Evolutionary conservation across 2,888 invertebrate genomes (phyloP).

Genomic region (Lepeophtheirus nordmannii): DNA sequence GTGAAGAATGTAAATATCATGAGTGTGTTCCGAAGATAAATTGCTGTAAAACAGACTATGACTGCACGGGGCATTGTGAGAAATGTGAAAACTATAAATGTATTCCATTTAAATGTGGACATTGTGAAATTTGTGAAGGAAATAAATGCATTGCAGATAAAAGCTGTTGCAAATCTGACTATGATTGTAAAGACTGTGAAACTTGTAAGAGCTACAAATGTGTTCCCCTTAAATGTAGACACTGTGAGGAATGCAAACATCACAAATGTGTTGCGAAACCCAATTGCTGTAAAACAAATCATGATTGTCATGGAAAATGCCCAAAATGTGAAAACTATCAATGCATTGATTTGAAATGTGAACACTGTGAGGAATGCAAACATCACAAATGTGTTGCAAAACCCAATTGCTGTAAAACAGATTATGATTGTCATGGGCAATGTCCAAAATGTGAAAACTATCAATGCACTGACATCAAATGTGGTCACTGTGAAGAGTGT

Average conservation of each 20-base stretch:
- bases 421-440: not conserved
- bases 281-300: not conserved
- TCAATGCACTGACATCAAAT: not conserved
- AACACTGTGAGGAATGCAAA: not conserved
- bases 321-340: not conserved
- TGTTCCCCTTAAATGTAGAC: not conserved
- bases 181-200: not conserved
- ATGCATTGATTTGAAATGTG: not conserved
- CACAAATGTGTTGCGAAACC: not conserved
- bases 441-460: not conserved
- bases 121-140: not conserved
- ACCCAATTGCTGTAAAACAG: not conserved
- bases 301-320: not conserved
- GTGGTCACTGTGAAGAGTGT: not conserved
- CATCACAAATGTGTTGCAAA: not conserved
- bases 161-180: not conserved
- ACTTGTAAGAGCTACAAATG: not conserved
- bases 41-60: not conserved
- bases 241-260: not conserved
- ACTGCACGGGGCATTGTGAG: not conserved
- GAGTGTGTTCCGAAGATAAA: not conserved
- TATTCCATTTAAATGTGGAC: not conserved
- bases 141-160: not conserved
- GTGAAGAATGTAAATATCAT: not conserved
- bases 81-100: not conserved